Percentiles rank a stretch among this genome's conserved stretches.
phyloP scores from a whole-genome alignment of 92 coral and sea anemone genomes.

The Zoanthus sansibaricus region DNA sequence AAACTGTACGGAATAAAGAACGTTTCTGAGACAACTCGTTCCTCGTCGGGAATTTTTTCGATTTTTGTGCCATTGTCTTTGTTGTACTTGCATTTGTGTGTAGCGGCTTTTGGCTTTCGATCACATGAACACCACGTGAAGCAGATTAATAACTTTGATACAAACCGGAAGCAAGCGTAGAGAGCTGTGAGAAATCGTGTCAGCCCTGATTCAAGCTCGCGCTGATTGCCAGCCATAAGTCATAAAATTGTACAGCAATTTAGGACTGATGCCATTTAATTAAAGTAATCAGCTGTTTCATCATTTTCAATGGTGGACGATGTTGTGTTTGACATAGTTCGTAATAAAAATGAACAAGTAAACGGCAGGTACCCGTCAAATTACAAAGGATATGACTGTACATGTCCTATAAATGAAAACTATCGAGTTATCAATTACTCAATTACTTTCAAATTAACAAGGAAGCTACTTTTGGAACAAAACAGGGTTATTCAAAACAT shows the following conservation, averaged over 20 bases:
- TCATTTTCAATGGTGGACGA: background rate
- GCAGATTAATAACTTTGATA: constrained; percentile 79
- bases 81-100: constrained; percentile 12
- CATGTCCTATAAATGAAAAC: background rate
- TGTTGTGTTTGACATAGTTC: background rate
- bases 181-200: constrained; percentile 80
- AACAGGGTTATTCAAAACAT: no score
- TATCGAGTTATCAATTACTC: no score
- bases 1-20: constrained; percentile 52
- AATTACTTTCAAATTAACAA: no score
- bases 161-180: constrained; percentile 83
- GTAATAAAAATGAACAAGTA: background rate
- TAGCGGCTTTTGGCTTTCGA: constrained; percentile 27
- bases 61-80: constrained; percentile 21
- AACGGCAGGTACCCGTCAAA: constrained; percentile 1
- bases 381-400: background rate
- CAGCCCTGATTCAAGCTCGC: constrained; percentile 78
- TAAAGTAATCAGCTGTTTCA: background rate
- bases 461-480: no score
- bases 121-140: constrained; percentile 88
- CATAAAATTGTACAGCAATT: background rate
- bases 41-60: constrained; percentile 8
- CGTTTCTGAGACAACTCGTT: background rate
- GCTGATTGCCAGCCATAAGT: constrained; percentile 55
- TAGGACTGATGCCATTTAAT: background rate